Conservation (phyloP, 2,888 invertebrate genomes). For the Heliconius hortense region DNA sequence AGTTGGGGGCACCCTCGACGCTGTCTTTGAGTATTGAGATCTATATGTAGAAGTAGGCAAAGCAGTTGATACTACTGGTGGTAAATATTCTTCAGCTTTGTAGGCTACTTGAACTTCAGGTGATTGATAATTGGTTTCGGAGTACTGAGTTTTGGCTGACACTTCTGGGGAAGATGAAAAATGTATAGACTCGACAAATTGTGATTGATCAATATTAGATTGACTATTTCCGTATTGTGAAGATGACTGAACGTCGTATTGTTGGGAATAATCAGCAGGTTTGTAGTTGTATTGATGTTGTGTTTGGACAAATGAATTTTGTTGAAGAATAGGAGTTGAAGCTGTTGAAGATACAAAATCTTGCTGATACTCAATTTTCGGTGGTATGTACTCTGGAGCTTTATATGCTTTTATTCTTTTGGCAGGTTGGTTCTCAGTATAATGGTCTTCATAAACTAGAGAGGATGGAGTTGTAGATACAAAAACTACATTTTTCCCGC, state of each 20-base stretch:
- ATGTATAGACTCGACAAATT: conserved; percentile 61
- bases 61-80: conserved; percentile 55
- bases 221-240: conserved; percentile 49
- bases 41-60: conserved; percentile 61
- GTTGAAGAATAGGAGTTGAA: conserved; percentile 57
- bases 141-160: conserved; percentile 52
- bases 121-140: conserved; percentile 60
- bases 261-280: conserved; percentile 51
- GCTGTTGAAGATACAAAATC: conserved; percentile 58
- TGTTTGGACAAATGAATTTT: conserved; percentile 53
- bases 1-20: conserved; percentile 45
- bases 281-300: conserved; percentile 58
- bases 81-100: conserved; percentile 71
- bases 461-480: conserved; percentile 70
- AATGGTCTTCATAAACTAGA: conserved; percentile 70
- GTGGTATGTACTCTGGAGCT: conserved; percentile 54
- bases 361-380: conserved; percentile 59
- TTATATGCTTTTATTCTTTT: conserved; percentile 56
- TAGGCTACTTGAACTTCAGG: conserved; percentile 71
- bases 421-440: conserved; percentile 60
- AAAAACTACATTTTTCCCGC: conserved; percentile 57
- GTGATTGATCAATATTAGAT: conserved; percentile 57
- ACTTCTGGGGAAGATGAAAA: conserved; percentile 58
- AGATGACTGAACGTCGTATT: conserved; percentile 51
- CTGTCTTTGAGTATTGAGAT: conserved; percentile 58